Evolutionary conservation across 2,888 invertebrate species (phyloP).

Genomic region (Tetragonula carbonaria): DNA sequence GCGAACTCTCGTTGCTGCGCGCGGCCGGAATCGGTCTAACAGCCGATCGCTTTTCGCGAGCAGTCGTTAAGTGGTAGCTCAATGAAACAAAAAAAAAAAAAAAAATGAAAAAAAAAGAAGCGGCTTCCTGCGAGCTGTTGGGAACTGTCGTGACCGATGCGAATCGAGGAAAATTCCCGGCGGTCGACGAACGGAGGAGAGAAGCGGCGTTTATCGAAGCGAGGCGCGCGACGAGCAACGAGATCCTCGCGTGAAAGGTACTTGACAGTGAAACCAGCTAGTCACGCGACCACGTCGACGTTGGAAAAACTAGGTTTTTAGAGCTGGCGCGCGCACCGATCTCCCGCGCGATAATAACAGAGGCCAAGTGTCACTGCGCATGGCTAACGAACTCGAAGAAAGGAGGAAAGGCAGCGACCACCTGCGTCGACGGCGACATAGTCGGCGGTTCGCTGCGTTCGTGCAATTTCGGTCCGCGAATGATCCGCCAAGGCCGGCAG

Average conservation of each 20-base stretch:
- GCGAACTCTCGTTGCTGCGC: constrained; percentile 7
- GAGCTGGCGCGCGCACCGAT: constrained; percentile 49
- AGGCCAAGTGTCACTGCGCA: constrained; percentile 55
- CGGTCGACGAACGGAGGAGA: not conserved
- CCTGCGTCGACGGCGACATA: constrained; percentile 50
- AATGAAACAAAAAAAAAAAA: too few species aligned
- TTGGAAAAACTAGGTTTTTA: constrained; percentile 65
- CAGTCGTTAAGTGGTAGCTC: constrained; percentile 25
- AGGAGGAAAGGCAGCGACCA: constrained; percentile 60
- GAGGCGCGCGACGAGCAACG: constrained; percentile 13
- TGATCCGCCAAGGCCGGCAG: constrained; percentile 64
- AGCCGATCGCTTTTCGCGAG: constrained; percentile 23
- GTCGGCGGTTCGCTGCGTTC: constrained; percentile 39
- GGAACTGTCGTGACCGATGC: not conserved
- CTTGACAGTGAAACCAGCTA: constrained; percentile 57
- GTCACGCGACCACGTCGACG: constrained; percentile 50
- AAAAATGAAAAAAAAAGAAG: not conserved
- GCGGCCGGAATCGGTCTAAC: not conserved
- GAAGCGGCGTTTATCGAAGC: not conserved
- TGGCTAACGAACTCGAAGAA: constrained; percentile 53
- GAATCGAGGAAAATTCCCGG: not conserved
- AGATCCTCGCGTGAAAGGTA: constrained; percentile 53
- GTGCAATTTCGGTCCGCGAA: constrained; percentile 62
- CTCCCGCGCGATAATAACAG: constrained; percentile 52
- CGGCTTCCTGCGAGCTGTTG: not conserved